Base-by-base conservation (phyloP, 2,797 vertebrate species). In the Manis javanica region DNA sequence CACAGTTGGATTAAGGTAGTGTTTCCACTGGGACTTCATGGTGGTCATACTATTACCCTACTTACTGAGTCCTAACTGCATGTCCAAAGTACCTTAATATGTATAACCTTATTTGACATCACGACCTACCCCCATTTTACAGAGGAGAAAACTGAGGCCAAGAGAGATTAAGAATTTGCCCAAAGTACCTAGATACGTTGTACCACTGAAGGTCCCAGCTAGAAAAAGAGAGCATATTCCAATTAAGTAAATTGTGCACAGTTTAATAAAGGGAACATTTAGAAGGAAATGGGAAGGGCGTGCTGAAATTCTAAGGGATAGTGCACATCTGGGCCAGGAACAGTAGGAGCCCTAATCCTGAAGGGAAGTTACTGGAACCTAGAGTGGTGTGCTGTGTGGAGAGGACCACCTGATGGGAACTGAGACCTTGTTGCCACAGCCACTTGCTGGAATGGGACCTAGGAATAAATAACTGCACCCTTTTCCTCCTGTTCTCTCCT, bases 131-230 rank as follows among this genome's bases (percentile, higher is more conserved):
- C 9, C 34, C 42, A 57, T 34, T 94, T 91, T 74, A 77, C 37
- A 91, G 79, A 84, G 23, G 23, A 81, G 81, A 93, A 95, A 90
- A 96, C 21, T 16, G 29, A 94, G 69, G 24, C 23, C 63, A 79
- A 93, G 12, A 74, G 24, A 66, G 10, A 46, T 49, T 34, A 87
- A 64, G 29, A 55, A 51, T 63, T 68, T 92, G 15, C 23, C 34
- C 49, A 53, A 23, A 19, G 18, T 71, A 49, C 6, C 26, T 16
- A 92, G 83, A 46, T 42, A 71, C 14, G 13, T 74, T 78, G 1
- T 86, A 42, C 88, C 29, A 16, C 10, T 71, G n/a, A 55, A 39
- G 23, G 29, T 87, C n/a, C 59, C 26, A 46, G 19, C 34, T 84
- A 21, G 42, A 49, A 88, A 81, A 94, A 75, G 14, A 26, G 15